Evolutionary conservation across 2,113 vertebrate genomes (phyloP).

Genomic region (Collichthys lucidus): DNA sequence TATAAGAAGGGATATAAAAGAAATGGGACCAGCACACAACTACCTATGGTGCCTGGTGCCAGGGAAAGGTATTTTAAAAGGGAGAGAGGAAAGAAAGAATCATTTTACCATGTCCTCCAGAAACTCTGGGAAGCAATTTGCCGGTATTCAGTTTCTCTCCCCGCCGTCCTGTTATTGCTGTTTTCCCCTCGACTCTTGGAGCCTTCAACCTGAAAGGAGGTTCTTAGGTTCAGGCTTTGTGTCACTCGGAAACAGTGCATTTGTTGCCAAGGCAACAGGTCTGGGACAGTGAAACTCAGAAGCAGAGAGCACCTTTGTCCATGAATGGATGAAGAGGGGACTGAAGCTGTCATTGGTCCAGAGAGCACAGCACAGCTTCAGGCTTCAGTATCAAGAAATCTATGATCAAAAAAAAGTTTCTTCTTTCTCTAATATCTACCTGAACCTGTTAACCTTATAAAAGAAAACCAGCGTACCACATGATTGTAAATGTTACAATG

Average conservation of each 20-base stretch:
- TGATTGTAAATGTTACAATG: slow-evolving; percentile 51
- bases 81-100: slow-evolving; percentile 74
- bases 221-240: slow-evolving; percentile 75
- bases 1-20: slow-evolving; percentile 67
- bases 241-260: slow-evolving; percentile 79
- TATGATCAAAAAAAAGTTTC: slow-evolving; percentile 17
- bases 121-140: slow-evolving; percentile 78
- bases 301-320: slow-evolving; percentile 69
- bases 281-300: slow-evolving; percentile 71
- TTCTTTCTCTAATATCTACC: slow-evolving; percentile 39
- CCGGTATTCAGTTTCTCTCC: slow-evolving; percentile 77
- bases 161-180: slow-evolving; percentile 77
- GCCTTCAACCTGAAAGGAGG: slow-evolving; percentile 72
- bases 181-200: slow-evolving; percentile 73
- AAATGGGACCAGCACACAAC: slow-evolving; percentile 54
- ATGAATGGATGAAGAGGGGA: slow-evolving; percentile 56
- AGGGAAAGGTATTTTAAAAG: slow-evolving; percentile 79
- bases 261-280: slow-evolving; percentile 76
- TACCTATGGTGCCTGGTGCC: slow-evolving; percentile 73
- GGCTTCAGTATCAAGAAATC: slow-evolving; percentile 37
- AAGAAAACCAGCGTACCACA: slow-evolving; percentile 39
- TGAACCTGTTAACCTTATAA: slow-evolving; percentile 55
- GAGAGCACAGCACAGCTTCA: slow-evolving; percentile 25
- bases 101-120: slow-evolving; percentile 77
- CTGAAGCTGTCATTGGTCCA: slow-evolving; percentile 51